These are phyloP conservation scores for Peucedramus taeniatus DNA, from an alignment of 2,113 vertebrate species.

Conservation along the genomic window DNA sequence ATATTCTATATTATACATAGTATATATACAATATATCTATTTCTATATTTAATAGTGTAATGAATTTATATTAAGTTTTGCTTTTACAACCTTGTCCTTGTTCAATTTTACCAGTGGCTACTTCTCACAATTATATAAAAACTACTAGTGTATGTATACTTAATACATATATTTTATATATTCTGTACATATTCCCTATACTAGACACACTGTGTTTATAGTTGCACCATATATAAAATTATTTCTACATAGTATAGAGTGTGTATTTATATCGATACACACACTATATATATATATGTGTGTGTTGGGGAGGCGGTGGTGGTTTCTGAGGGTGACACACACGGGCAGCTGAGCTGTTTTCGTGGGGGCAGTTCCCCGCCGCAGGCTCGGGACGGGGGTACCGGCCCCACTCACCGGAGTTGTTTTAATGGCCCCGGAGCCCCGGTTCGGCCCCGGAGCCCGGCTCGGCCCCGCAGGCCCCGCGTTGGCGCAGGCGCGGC, in stretches of 20 bases:
- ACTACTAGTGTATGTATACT: too few species aligned
- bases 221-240: neutral
- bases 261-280: neutral
- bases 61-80: neutral
- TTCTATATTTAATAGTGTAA: neutral
- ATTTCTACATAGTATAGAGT: neutral
- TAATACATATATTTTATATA: neutral
- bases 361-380: rapidly evolving
- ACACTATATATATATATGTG: too few species aligned
- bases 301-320: neutral
- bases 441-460: rapidly evolving
- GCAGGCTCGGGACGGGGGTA: rapidly evolving
- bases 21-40: neutral
- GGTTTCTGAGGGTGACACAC: neutral
- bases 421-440: neutral
- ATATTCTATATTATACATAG: too few species aligned
- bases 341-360: neutral
- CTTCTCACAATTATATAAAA: neutral
- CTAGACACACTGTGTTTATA: neutral
- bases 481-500: neutral
- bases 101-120: neutral
- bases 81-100: neutral
- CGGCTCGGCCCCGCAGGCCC: neutral
- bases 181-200: too few species aligned
- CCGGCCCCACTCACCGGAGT: rapidly evolving